phyloP scores from a whole-genome alignment of 2,888 invertebrate species.

The Drosophila hamatofila region DNA sequence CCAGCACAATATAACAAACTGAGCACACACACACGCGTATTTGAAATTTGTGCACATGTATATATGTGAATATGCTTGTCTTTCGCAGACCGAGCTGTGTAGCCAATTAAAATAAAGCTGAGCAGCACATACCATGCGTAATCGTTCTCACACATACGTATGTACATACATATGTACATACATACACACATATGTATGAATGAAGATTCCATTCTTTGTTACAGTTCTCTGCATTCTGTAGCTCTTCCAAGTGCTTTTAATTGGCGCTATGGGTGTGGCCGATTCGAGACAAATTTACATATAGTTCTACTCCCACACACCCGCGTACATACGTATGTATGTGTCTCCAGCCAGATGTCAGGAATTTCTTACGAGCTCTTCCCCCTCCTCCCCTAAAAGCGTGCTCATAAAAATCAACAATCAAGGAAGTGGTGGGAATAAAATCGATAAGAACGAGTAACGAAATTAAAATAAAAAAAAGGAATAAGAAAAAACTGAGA shows the following conservation, averaged over 20 bases:
- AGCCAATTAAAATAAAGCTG: conserved; percentile 57
- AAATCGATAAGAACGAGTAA: conserved; percentile 69
- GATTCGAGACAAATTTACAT: conserved; percentile 28
- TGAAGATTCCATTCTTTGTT: conserved; percentile 9
- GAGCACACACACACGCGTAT: no score
- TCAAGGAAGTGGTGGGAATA: conserved; percentile 52
- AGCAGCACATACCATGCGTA: conserved; percentile 4
- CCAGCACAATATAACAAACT: conserved; percentile 17
- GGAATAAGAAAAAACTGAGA: conserved; percentile 36
- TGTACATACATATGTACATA: not conserved
- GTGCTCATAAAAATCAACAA: conserved; percentile 53
- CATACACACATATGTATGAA: not conserved
- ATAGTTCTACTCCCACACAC: conserved; percentile 3
- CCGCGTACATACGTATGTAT: not conserved
- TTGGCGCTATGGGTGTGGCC: conserved; percentile 42
- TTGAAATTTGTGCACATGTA: no score
- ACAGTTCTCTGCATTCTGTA: conserved; percentile 1
- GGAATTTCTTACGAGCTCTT: conserved; percentile 40
- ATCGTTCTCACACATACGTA: not conserved
- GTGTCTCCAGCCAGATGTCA: conserved; percentile 16
- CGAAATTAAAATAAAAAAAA: conserved; percentile 75
- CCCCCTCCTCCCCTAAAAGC: conserved; percentile 5
- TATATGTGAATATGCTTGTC: not conserved
- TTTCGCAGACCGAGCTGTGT: not conserved
- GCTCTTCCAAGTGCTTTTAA: conserved; percentile 27